Evolutionary conservation across 2,888 invertebrate species (phyloP).

Genomic region (Fragum sueziense): DNA sequence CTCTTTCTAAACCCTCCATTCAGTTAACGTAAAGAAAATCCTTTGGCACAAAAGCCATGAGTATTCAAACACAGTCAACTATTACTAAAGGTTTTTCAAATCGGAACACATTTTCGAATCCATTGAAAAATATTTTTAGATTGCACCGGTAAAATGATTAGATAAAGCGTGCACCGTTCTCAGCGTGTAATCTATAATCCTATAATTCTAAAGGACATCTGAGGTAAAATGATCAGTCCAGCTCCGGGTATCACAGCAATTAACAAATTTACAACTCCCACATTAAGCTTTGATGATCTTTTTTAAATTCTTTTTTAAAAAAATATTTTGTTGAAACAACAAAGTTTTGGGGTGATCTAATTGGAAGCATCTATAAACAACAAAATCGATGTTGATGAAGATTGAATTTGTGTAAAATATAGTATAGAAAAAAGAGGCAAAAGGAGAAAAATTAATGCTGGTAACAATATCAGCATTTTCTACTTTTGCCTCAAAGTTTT

Average conservation of each 20-base stretch:
- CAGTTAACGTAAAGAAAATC: neutral
- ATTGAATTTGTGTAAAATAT: too few species aligned
- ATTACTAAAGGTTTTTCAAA: constrained; percentile 3
- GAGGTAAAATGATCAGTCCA: constrained; percentile 4
- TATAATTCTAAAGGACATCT: constrained; percentile 18
- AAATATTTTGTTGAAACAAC: too few species aligned
- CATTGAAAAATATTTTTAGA: constrained; percentile 9
- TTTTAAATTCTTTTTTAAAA: too few species aligned
- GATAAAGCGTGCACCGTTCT: constrained; percentile 13
- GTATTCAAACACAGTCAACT: constrained; percentile 1
- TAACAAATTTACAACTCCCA: too few species aligned
- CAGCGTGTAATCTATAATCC: constrained; percentile 16
- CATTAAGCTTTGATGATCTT: too few species aligned
- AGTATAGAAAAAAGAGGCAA: too few species aligned
- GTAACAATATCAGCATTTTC: too few species aligned
- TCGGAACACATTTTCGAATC: neutral
- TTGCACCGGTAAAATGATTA: constrained; percentile 16
- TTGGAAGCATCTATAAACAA: too few species aligned
- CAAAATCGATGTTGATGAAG: too few species aligned
- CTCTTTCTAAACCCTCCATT: constrained; percentile 9
- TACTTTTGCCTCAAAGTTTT: too few species aligned
- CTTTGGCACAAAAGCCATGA: neutral
- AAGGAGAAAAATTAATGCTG: too few species aligned
- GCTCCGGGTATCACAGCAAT: neutral
- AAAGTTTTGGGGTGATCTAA: too few species aligned